Percentiles rank a stretch among this genome's conserved stretches.
These are phyloP conservation scores for Ephestia elutella DNA, from an alignment of 1,140 invertebrate species.

Conservation along the genomic window DNA sequence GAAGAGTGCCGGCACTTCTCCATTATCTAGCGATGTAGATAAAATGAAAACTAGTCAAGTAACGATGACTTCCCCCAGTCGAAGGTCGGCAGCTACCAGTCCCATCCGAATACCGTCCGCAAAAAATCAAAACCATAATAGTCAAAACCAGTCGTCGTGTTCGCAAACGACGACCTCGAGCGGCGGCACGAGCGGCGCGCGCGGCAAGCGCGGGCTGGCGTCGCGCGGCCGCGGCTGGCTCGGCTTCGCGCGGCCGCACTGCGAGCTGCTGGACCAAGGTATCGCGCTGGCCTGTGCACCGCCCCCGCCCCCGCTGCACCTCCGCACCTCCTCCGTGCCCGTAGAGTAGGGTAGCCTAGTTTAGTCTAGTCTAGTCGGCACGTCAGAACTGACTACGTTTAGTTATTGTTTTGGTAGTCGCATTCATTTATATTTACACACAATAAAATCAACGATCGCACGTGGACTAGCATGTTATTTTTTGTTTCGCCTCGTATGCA, in stretches of 20 bases:
- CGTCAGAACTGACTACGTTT: constrained; percentile 16
- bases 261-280: constrained; percentile 30
- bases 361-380: constrained; percentile 22
- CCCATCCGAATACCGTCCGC: constrained; percentile 29
- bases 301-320: constrained; percentile 39
- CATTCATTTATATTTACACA: constrained; percentile 3
- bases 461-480: constrained; percentile 23
- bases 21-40: constrained; percentile 29
- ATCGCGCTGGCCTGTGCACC: constrained; percentile 42
- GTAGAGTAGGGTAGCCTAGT: constrained; percentile 54
- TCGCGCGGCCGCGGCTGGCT: constrained; percentile 14
- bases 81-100: constrained; percentile 45
- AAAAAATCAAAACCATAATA: not conserved
- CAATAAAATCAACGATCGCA: not conserved
- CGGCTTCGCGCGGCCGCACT: constrained; percentile 12
- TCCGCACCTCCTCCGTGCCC: constrained; percentile 46
- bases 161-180: not conserved
- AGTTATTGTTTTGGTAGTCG: constrained; percentile 1
- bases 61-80: constrained; percentile 44
- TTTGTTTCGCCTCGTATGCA: constrained; percentile 20
- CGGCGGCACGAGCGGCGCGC: constrained; percentile 10
- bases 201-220: constrained; percentile 15
- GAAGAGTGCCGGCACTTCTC: constrained; percentile 45
- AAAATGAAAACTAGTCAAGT: constrained; percentile 28
- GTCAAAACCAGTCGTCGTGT: not conserved